phyloP scores from a whole-genome alignment of 92 coral and sea anemone genomes.

The Montipora capitata region DNA sequence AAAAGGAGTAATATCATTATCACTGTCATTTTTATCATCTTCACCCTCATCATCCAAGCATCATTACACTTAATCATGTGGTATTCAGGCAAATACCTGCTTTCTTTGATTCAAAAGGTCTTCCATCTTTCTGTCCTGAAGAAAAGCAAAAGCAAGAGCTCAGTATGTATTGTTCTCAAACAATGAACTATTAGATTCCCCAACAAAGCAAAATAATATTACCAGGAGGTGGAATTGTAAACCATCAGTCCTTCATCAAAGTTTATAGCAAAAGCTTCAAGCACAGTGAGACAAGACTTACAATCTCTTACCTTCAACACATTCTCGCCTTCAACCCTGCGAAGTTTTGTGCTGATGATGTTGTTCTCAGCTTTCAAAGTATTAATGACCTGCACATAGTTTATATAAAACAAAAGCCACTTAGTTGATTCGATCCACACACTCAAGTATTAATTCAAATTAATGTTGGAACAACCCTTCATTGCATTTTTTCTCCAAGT shows the following conservation, averaged over 20 bases:
- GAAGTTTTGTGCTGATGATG: constrained; percentile 88
- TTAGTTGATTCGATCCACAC: neutral
- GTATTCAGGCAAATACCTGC: constrained; percentile 70
- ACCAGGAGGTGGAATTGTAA: no score
- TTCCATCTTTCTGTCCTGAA: constrained; percentile 92
- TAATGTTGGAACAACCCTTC: no score
- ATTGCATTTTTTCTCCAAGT: no score
- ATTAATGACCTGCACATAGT: constrained; percentile 80
- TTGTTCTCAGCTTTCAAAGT: constrained; percentile 91
- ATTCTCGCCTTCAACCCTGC: constrained; percentile 92
- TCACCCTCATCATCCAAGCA: no score
- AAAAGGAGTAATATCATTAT: no score
- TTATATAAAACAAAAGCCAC: neutral
- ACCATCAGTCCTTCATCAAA: no score
- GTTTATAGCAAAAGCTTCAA: no score
- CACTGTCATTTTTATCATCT: no score
- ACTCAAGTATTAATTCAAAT: neutral
- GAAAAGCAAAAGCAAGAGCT: neutral
- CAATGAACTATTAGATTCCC: neutral
- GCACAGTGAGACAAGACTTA: neutral
- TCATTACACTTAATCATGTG: no score
- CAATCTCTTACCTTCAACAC: constrained; percentile 79
- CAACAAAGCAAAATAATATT: no score
- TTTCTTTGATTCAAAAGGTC: constrained; percentile 94
- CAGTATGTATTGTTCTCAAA: neutral